These are phyloP conservation scores for Zaprionus inermis DNA, from an alignment of 1,140 invertebrate species.

Conservation along the genomic window DNA sequence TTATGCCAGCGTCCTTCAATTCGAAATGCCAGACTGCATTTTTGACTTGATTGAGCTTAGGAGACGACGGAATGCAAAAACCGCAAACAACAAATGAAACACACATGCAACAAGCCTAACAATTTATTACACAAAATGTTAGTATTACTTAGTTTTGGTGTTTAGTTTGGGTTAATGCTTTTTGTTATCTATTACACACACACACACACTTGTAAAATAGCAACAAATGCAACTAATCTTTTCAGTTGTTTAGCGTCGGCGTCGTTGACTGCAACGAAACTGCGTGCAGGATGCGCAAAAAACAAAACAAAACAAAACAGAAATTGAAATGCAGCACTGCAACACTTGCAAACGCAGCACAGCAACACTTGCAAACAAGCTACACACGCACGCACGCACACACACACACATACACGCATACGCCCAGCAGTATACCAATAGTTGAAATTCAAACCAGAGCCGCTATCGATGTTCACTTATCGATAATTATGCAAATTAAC, in stretches of 20 bases:
- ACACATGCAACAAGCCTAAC: constrained; percentile 14
- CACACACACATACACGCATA: neutral
- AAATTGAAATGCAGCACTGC: neutral
- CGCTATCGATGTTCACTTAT: constrained; percentile 3
- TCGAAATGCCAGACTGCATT: constrained; percentile 17
- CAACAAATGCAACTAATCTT: constrained; percentile 2
- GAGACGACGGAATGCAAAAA: neutral
- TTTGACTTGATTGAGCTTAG: constrained; percentile 6
- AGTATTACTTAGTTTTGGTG: constrained; percentile 2
- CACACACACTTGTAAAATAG: neutral
- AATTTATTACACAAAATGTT: constrained; percentile 26
- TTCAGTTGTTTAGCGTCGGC: constrained; percentile 5
- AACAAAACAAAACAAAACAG: neutral
- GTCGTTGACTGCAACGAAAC: constrained; percentile 48
- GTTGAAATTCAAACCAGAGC: neutral
- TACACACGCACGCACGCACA: neutral
- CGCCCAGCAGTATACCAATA: neutral
- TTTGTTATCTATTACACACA: neutral
- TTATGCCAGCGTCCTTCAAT: constrained; percentile 65
- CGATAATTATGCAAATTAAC: constrained; percentile 21
- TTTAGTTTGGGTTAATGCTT: constrained; percentile 7
- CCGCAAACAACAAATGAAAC: constrained; percentile 3
- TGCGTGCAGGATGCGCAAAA: constrained; percentile 17
- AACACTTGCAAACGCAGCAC: constrained; percentile 1
- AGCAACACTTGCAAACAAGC: constrained; percentile 5